These are phyloP conservation scores for Myrmecophaga tridactyla DNA, from an alignment of 2,113 vertebrate species.

Conservation along the genomic window DNA sequence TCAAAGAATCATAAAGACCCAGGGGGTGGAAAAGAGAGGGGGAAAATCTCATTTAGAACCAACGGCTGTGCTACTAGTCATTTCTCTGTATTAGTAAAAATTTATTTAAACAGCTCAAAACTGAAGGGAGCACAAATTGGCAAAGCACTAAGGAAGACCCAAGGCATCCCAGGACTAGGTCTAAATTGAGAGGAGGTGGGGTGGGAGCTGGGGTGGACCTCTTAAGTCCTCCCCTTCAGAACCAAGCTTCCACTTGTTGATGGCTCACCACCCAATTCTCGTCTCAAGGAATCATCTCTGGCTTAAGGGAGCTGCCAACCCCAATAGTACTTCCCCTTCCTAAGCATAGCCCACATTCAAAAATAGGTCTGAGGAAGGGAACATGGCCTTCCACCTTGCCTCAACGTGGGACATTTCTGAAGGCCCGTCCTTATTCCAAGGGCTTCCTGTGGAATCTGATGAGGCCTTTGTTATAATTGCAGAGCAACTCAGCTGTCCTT, in stretches of 20 bases:
- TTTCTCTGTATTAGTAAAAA: not conserved
- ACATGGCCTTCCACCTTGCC: not conserved
- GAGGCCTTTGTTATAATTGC: not conserved
- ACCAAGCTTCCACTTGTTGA: not conserved
- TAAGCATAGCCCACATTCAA: not conserved
- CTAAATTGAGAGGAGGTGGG: not conserved
- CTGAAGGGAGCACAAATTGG: not conserved
- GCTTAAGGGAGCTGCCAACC: not conserved
- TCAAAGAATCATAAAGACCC: constrained; percentile 36
- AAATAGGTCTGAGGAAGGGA: not conserved
- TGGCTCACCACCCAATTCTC: no score
- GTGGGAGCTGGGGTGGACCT: not conserved
- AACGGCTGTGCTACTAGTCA: not conserved
- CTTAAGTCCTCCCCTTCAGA: not conserved
- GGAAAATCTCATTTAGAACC: not conserved
- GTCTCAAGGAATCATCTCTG: not conserved
- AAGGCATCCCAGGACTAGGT: not conserved
- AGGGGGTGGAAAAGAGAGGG: no score
- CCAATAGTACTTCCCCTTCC: not conserved
- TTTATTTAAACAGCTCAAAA: not conserved
- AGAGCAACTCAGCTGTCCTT: not conserved
- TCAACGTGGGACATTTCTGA: not conserved
- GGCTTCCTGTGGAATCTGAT: not conserved
- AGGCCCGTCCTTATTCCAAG: not conserved
- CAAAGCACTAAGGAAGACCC: not conserved